phyloP scores from a whole-genome alignment of 2,113 vertebrate genomes.

The Apodemus speciosus region DNA sequence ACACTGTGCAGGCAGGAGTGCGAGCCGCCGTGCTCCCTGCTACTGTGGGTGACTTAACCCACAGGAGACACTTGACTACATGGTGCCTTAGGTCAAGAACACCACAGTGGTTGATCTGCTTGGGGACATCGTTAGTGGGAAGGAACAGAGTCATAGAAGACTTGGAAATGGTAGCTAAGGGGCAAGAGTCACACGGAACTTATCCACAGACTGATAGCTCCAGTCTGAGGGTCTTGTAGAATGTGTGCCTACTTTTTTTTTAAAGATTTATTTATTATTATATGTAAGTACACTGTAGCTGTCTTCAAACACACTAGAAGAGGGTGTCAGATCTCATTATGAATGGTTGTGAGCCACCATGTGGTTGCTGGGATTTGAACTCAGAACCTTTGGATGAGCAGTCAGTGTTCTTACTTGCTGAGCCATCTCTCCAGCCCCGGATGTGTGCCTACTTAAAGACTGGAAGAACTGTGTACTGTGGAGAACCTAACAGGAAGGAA shows the following conservation, averaged over 20 bases:
- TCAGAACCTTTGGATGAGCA: no score
- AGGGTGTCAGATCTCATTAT: no score
- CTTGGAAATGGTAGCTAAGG: background rate
- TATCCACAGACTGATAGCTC: background rate
- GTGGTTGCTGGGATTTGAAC: no score
- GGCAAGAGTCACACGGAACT: background rate
- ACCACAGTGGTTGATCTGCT: fast-evolving
- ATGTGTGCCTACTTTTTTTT: no score
- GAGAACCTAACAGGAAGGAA: background rate
- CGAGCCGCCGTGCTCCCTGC: background rate
- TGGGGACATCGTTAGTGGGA: background rate
- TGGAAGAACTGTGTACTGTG: background rate
- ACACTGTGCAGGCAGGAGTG: fast-evolving
- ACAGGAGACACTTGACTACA: background rate
- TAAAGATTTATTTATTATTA: no score
- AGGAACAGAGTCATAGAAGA: background rate
- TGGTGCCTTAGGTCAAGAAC: background rate
- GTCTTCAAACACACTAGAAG: no score
- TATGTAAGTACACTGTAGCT: no score
- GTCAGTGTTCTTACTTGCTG: no score
- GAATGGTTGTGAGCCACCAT: no score
- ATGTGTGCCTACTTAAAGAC: background rate
- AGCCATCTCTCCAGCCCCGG: no score
- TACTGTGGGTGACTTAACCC: background rate
- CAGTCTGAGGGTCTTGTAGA: background rate